These are phyloP conservation scores for Caenorhabditis sp. DNA, from an alignment of 2,888 invertebrate species.

Conservation along the genomic window DNA sequence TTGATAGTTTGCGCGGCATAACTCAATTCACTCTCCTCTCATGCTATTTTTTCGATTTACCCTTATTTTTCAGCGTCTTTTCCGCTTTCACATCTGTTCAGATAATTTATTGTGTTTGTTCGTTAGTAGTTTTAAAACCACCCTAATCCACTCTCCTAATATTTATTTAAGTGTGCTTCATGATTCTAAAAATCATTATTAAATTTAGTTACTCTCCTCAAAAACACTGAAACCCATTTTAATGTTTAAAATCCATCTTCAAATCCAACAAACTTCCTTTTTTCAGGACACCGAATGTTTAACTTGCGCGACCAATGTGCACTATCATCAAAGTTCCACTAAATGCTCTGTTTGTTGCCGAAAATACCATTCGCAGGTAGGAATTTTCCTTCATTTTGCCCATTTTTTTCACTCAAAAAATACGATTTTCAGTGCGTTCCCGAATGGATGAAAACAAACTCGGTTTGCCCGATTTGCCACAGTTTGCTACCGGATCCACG, in stretches of 20 bases:
- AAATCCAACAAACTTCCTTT: not conserved
- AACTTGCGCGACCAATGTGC: not conserved
- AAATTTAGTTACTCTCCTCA: not conserved
- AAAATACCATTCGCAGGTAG: not conserved
- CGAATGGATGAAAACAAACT: not conserved
- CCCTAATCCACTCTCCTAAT: no score
- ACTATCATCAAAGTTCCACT: not conserved
- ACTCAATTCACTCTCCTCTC: no score
- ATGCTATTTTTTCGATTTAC: no score
- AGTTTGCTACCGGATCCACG: not conserved
- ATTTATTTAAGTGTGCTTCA: no score
- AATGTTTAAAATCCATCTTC: not conserved
- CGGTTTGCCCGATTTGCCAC: slow-evolving; percentile 3
- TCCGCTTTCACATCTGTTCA: no score
- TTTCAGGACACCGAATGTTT: not conserved
- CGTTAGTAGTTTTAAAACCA: no score
- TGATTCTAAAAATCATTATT: no score
- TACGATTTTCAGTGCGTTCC: slow-evolving; percentile 2
- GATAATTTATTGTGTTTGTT: no score
- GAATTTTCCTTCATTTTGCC: not conserved
- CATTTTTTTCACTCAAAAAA: not conserved
- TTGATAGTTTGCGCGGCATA: no score
- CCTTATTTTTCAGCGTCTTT: no score
- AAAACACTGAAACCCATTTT: not conserved
- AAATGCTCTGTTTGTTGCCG: not conserved